These are phyloP conservation scores for Scarus forsteni DNA, from an alignment of 2,797 vertebrate genomes.

Conservation along the genomic window DNA sequence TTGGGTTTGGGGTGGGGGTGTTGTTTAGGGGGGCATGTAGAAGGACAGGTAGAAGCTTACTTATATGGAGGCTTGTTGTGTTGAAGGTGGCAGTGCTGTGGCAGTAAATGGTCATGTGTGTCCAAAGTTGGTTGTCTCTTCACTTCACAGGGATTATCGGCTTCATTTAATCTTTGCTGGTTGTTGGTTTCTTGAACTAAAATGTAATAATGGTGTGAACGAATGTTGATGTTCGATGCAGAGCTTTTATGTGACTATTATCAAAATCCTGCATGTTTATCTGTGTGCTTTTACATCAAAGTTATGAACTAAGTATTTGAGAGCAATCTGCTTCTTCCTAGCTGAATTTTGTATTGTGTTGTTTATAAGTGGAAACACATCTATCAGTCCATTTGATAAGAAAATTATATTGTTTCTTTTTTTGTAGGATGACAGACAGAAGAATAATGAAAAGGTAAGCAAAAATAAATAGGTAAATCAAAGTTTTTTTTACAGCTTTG, in stretches of 20 bases:
- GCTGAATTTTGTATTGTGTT: background rate
- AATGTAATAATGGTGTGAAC: background rate
- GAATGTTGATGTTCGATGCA: background rate
- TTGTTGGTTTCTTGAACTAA: background rate
- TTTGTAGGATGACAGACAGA: conserved; percentile 83
- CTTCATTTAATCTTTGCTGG: background rate
- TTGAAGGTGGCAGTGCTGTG: too few species aligned
- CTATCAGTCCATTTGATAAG: background rate
- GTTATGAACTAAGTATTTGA: background rate
- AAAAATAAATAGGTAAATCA: background rate
- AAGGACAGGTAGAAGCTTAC: too few species aligned
- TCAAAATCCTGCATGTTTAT: background rate
- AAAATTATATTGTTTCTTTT: conserved; percentile 25
- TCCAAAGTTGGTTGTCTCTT: too few species aligned
- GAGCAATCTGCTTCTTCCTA: background rate
- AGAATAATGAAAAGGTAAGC: conserved; percentile 70
- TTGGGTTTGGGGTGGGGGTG: too few species aligned
- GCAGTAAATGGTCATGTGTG: too few species aligned
- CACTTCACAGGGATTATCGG: background rate
- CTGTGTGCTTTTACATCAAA: background rate
- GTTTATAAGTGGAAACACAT: conserved; percentile 4
- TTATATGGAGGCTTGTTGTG: too few species aligned
- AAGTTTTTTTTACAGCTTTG: background rate
- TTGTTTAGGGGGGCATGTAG: too few species aligned
- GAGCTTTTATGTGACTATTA: background rate